phyloP scores from a whole-genome alignment of 2,888 invertebrate genomes.

The Coelopa pilipes region DNA sequence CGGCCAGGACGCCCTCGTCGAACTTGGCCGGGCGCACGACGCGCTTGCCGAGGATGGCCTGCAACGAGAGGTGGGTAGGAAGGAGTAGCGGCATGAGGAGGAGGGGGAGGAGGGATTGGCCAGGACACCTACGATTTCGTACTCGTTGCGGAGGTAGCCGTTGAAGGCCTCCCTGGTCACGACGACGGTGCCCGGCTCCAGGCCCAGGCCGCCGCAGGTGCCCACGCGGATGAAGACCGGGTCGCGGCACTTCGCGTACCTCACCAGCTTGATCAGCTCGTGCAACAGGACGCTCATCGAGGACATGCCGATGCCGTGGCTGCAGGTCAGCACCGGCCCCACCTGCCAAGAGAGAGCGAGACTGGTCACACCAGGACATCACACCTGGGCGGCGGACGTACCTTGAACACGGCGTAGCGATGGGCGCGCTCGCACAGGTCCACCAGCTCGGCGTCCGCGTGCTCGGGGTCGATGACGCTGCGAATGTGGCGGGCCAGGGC shows the following conservation, averaged over 20 bases:
- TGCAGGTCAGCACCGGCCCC: conserved; percentile 62
- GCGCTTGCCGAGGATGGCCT: conserved; percentile 86
- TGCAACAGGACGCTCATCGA: conserved; percentile 97
- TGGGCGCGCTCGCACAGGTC: conserved; percentile 89
- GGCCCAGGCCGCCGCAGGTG: conserved; percentile 92
- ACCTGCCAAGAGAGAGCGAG: conserved; percentile 48
- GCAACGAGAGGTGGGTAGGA: background rate
- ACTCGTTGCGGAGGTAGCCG: conserved; percentile 80
- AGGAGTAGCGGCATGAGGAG: conserved; percentile 35
- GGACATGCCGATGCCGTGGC: conserved; percentile 96
- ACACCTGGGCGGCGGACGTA: conserved; percentile 59
- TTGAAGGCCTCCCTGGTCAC: conserved; percentile 92
- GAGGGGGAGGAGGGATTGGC: background rate
- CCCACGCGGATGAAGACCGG: conserved; percentile 92
- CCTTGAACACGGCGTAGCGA: conserved; percentile 93
- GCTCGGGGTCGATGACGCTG: conserved; percentile 80
- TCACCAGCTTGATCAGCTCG: conserved; percentile 94
- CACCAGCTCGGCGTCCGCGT: conserved; percentile 81
- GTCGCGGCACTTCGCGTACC: conserved; percentile 86
- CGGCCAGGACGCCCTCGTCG: conserved; percentile 74
- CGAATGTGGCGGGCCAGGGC: conserved; percentile 87
- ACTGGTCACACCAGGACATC: background rate
- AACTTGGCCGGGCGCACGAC: conserved; percentile 84
- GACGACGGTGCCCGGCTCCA: conserved; percentile 91
- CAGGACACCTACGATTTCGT: conserved; percentile 78